phyloP scores from a whole-genome alignment of 2,113 vertebrate species.

The Raja brachyura region DNA sequence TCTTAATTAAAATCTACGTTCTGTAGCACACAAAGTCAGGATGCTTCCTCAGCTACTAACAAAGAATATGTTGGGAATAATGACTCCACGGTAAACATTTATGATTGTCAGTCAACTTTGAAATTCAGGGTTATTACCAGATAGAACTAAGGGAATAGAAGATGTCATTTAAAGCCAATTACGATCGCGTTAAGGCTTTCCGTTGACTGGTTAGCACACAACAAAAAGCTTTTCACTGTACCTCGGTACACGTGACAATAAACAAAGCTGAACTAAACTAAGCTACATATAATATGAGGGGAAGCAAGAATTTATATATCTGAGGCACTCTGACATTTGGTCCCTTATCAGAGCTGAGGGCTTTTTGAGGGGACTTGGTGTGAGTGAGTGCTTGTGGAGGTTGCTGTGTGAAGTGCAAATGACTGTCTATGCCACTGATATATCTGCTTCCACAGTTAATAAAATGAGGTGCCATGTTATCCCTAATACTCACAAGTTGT shows the following conservation, averaged over 20 bases:
- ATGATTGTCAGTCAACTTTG: neutral
- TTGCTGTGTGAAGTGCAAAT: neutral
- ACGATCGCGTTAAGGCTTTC: no score
- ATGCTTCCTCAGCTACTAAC: neutral
- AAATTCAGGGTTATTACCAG: neutral
- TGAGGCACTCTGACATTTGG: neutral
- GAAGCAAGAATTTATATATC: neutral
- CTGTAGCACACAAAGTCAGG: neutral
- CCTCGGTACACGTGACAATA: no score
- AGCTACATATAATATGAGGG: neutral
- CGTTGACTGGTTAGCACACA: no score
- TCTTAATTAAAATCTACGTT: constrained; percentile 5
- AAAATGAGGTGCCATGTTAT: neutral
- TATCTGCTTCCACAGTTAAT: neutral
- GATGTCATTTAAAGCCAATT: no score
- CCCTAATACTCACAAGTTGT: neutral
- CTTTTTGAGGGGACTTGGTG: neutral
- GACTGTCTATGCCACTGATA: neutral
- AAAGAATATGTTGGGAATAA: neutral
- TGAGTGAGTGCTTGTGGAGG: no score
- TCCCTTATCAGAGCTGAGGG: neutral
- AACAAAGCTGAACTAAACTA: no score
- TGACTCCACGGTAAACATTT: neutral
- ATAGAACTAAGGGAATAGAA: neutral
- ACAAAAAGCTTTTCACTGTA: no score